Conservation (phyloP, 2,113 vertebrate species). For the Chionomys nivalis region DNA sequence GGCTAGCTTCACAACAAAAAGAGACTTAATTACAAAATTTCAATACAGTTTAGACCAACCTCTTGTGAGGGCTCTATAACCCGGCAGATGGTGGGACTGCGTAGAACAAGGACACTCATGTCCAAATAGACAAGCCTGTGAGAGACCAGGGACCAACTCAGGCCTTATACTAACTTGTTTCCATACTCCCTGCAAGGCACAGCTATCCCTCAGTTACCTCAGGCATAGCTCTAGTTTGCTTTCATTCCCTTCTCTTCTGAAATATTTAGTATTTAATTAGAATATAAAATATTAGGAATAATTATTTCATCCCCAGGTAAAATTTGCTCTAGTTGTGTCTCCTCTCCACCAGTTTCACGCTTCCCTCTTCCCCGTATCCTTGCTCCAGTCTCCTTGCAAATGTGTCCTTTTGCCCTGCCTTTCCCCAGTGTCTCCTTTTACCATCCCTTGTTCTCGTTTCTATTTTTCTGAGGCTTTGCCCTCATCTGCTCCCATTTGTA, state of each 20-base stretch:
- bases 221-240: too few species aligned
- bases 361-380: accelerated
- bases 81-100: not conserved
- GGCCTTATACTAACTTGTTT: not conserved
- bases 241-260: not conserved
- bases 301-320: not conserved
- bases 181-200: not conserved
- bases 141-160: not conserved
- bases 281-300: not conserved
- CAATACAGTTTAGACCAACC: not conserved
- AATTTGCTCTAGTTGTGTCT: not conserved
- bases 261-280: not conserved
- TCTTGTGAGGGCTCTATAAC: not conserved
- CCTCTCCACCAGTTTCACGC: not conserved
- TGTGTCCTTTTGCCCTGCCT: not conserved
- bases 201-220: not conserved
- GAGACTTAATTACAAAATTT: not conserved
- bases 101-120: not conserved
- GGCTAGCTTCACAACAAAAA: too few species aligned
- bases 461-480: not conserved
- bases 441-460: not conserved
- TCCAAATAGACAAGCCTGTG: not conserved
- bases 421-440: too few species aligned
- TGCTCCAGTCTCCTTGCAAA: too few species aligned
- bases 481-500: too few species aligned